Evolutionary conservation across 2,113 vertebrate species (phyloP).

Genomic region (Nycticryphes semicollaris): DNA sequence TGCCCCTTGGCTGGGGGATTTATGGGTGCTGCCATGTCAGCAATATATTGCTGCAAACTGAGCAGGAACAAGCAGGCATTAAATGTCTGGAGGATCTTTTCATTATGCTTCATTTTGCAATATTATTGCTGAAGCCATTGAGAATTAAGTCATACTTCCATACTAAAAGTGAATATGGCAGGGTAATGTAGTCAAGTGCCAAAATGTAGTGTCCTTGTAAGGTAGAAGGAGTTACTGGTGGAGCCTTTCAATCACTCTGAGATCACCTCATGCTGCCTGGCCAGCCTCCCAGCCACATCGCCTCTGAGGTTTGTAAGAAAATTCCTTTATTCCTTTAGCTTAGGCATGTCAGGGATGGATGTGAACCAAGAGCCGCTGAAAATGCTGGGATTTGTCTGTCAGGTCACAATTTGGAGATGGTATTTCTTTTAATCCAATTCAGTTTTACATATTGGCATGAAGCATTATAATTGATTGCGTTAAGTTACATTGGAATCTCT

Average conservation of each 20-base stretch:
- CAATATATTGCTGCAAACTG: too few relatives aligned
- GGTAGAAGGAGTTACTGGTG: not conserved
- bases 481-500: slow-evolving; percentile 54
- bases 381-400: slow-evolving; percentile 50
- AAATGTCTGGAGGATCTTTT: not conserved
- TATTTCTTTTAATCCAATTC: slow-evolving; percentile 59
- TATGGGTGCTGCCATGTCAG: not conserved
- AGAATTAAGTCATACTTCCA: not conserved
- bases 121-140: not conserved
- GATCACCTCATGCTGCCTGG: not conserved
- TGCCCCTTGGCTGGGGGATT: rapidly evolving
- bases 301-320: not conserved
- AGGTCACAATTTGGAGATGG: slow-evolving; percentile 29
- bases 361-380: slow-evolving; percentile 19
- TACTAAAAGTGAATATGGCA: not conserved
- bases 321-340: slow-evolving; percentile 15
- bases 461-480: slow-evolving; percentile 57
- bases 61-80: not conserved
- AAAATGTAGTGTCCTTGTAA: not conserved
- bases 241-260: not conserved
- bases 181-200: not conserved
- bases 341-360: not conserved
- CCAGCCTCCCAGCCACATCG: rapidly evolving
- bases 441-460: slow-evolving; percentile 52
- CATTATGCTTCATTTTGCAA: not conserved